phyloP scores from a whole-genome alignment of 2,797 vertebrate genomes.

The Petrocephalus sullivani region DNA sequence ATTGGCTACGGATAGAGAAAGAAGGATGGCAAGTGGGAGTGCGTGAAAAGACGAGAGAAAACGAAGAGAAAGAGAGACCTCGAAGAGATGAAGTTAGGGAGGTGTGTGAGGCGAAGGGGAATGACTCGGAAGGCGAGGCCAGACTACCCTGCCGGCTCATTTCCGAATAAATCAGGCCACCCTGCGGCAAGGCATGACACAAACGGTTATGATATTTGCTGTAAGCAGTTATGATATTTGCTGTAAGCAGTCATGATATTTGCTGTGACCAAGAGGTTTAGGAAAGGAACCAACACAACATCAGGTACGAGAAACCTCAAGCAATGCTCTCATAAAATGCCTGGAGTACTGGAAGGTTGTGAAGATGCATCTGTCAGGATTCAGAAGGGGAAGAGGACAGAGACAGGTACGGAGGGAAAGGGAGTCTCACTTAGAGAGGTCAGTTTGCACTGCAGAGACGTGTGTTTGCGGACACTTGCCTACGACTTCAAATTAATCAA shows the following conservation, averaged over 20 bases:
- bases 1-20: not conserved
- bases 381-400: not conserved
- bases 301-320: not conserved
- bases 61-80: not conserved
- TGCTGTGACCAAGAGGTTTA: constrained; percentile 18
- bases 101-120: constrained; percentile 38
- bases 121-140: constrained; percentile 44
- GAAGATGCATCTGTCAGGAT: not conserved
- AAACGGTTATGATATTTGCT: constrained; percentile 51
- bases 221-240: constrained; percentile 52
- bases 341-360: not conserved
- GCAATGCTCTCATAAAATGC: not conserved
- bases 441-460: not conserved
- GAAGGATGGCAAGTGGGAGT: not conserved
- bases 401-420: not conserved
- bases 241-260: constrained; percentile 49
- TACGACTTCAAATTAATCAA: not conserved
- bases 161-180: constrained; percentile 53
- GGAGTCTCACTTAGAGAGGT: not conserved
- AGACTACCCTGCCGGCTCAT: constrained; percentile 40
- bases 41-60: not conserved
- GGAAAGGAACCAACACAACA: not conserved
- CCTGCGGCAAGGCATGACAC: constrained; percentile 51
- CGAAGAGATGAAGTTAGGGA: constrained; percentile 19
- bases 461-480: not conserved